Percentiles rank a stretch among this genome's conserved stretches.
These are phyloP conservation scores for Atrichornis clamosus DNA, from an alignment of 2,113 vertebrate genomes.

Conservation along the genomic window DNA sequence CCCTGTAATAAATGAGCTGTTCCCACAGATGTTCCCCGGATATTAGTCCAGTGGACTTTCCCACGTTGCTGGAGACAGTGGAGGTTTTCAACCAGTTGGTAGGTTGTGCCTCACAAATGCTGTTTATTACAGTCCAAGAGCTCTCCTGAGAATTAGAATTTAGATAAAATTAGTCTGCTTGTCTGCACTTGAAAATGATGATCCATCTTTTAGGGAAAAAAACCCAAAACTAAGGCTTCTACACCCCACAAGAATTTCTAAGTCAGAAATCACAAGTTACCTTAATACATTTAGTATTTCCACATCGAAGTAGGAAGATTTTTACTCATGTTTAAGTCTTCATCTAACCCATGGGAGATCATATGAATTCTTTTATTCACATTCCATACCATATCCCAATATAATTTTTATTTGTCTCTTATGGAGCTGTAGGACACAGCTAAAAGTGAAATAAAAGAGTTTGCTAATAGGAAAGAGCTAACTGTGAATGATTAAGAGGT, in stretches of 20 bases:
- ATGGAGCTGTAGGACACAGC: background rate
- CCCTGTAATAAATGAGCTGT: background rate
- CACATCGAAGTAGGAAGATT: background rate
- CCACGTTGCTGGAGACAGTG: background rate
- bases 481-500: background rate
- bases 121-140: background rate
- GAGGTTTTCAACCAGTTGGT: background rate
- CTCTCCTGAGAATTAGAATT: conserved; percentile 13
- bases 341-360: background rate
- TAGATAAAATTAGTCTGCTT: conserved; percentile 29
- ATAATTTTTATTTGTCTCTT: background rate
- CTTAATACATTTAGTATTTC: background rate
- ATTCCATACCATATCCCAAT: background rate
- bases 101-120: background rate
- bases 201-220: background rate
- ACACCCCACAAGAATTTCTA: background rate
- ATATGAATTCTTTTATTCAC: background rate
- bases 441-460: background rate
- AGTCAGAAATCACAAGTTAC: background rate
- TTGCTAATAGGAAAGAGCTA: background rate
- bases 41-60: background rate
- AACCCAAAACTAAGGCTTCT: accelerated
- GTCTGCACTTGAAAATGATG: background rate
- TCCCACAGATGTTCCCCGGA: background rate
- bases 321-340: background rate